These are phyloP conservation scores for Cecropterus lyciades DNA, from an alignment of 1,140 invertebrate species.

Conservation along the genomic window DNA sequence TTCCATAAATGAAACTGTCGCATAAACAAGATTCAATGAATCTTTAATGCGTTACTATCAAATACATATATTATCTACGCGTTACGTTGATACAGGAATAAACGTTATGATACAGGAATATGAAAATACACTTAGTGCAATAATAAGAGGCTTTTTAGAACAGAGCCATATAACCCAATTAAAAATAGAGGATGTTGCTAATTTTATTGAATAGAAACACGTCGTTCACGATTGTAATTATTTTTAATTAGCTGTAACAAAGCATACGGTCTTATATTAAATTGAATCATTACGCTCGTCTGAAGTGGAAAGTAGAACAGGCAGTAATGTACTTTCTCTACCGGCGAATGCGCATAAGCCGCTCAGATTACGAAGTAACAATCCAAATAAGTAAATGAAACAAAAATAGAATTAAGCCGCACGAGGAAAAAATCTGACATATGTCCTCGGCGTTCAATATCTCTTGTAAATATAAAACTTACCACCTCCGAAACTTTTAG, in stretches of 20 bases:
- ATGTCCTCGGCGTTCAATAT: too few relatives aligned
- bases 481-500: too few relatives aligned
- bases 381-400: slow-evolving; percentile 7
- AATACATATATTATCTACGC: not conserved
- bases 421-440: too few relatives aligned
- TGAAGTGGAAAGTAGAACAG: slow-evolving; percentile 72
- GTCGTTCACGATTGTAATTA: slow-evolving; percentile 21
- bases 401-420: too few relatives aligned
- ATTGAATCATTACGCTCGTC: slow-evolving; percentile 45
- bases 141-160: not conserved
- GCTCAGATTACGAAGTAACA: slow-evolving; percentile 49
- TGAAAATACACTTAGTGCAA: not conserved
- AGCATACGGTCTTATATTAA: slow-evolving; percentile 28
- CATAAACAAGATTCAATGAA: not conserved
- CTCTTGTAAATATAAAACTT: too few relatives aligned
- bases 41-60: slow-evolving; percentile 3
- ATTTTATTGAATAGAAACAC: slow-evolving; percentile 6
- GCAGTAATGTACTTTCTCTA: slow-evolving; percentile 69
- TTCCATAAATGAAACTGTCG: not conserved
- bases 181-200: not conserved
- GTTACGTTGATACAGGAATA: not conserved
- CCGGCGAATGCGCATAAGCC: slow-evolving; percentile 56
- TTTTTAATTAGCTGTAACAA: slow-evolving; percentile 28
- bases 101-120: not conserved
- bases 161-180: not conserved